Conservation (phyloP, 1,140 invertebrate species). For the Drosophila saltans region DNA sequence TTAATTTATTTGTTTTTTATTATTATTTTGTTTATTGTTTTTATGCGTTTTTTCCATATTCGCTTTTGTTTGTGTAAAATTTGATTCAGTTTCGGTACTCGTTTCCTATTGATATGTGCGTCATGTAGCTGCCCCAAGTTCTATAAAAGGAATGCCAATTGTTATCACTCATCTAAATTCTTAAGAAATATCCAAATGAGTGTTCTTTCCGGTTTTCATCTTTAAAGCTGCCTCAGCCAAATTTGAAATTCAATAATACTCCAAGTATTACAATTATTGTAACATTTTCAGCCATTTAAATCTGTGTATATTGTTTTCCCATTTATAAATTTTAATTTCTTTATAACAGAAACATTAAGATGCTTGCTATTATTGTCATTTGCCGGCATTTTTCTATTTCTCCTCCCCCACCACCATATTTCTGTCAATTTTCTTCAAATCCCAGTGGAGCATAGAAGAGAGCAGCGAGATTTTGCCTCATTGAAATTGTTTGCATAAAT, state of each 20-base stretch:
- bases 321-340: background rate
- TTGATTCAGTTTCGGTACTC: background rate
- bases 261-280: too few relatives aligned
- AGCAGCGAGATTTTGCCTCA: conserved; percentile 35
- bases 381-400: conserved; percentile 2
- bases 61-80: background rate
- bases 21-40: too few relatives aligned
- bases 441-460: background rate
- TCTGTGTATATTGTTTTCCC: background rate
- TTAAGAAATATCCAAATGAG: background rate
- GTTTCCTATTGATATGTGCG: conserved; percentile 4
- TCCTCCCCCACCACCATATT: background rate
- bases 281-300: too few relatives aligned
- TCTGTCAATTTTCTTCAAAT: background rate
- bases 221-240: background rate
- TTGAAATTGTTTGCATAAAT: conserved; percentile 79
- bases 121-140: background rate
- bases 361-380: conserved; percentile 1
- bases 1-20: too few relatives aligned
- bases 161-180: background rate
- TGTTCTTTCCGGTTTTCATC: background rate
- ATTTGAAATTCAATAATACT: background rate
- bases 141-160: conserved; percentile 5
- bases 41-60: background rate
- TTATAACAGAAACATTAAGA: background rate